Percentiles rank a stretch among this genome's conserved stretches.
These are phyloP conservation scores for Hyla sarda DNA, from an alignment of 2,113 vertebrate genomes.

Conservation along the genomic window DNA sequence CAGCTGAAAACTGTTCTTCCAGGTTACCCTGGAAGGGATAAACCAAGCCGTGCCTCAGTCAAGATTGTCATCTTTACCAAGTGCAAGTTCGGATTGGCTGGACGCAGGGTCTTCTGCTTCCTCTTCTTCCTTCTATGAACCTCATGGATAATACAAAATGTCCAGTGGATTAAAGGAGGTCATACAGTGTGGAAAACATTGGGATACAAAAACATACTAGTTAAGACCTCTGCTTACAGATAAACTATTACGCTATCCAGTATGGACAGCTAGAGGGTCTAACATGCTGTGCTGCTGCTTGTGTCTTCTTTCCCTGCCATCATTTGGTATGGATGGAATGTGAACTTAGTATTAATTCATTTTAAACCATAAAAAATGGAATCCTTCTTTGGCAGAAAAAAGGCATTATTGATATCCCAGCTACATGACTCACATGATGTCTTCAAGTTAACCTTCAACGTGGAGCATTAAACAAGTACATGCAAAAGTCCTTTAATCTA, in stretches of 20 bases:
- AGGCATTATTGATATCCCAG: conserved; percentile 49
- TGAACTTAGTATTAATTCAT: conserved; percentile 71
- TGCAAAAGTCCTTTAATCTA: conserved; percentile 45
- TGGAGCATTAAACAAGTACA: conserved; percentile 23
- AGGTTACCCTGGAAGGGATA: conserved; percentile 95
- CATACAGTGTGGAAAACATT: conserved; percentile 61
- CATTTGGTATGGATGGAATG: conserved; percentile 61
- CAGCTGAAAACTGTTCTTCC: conserved; percentile 98
- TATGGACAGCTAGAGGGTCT: conserved; percentile 63
- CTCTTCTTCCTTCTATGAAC: conserved; percentile 60
- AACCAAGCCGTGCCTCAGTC: conserved; percentile 99
- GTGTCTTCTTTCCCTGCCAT: conserved; percentile 61
- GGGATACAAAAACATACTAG: conserved; percentile 61
- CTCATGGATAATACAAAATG: conserved; percentile 61
- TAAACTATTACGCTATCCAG: conserved; percentile 57
- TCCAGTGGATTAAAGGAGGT: conserved; percentile 64
- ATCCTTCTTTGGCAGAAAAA: conserved; percentile 48
- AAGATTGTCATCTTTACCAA: conserved; percentile 94
- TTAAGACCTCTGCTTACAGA: conserved; percentile 67
- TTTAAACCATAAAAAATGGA: conserved; percentile 29
- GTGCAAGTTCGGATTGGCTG: conserved; percentile 82
- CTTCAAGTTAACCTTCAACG: conserved; percentile 23
- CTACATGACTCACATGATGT: conserved; percentile 30
- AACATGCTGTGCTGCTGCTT: conserved; percentile 73
- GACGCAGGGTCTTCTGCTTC: conserved; percentile 72